Base-by-base conservation (phyloP, 1,140 invertebrate genomes). In the Penaeus indicus region DNA sequence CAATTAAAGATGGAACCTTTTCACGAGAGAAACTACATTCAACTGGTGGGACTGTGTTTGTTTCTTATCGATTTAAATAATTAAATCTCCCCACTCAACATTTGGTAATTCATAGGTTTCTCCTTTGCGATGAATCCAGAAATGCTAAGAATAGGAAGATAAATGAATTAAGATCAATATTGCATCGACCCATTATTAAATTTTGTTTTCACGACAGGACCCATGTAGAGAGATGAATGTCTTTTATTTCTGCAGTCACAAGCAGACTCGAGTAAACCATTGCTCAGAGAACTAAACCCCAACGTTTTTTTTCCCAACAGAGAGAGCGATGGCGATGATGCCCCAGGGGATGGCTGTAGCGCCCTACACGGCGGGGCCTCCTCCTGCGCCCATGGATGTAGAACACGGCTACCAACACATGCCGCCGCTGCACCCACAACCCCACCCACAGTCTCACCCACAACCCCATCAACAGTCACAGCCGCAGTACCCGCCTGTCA, bases 301-400 rank as follows among this genome's bases (percentile, higher is more conserved):
- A 54, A 11, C 54, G 54, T 16, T 54, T 79, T 16, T 54, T 79
- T 77, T 18, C 60, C 21, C 69, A 3, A 69, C 62, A 87, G 77
- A 54, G 69, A 79, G 60, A 7, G 19, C 4, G 8, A 87, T 87
- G 85, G 85, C 85, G 5, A 87, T 87, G 85, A 67, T 87, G 32
- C 85, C 85, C n/a, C 61, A 22, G 38, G 42, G 78, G 22, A 21
- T 72, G n/a, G 42, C 63, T 13, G 54, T 47, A 16, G 21, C 62
- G 3, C 75, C 85, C 0, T 87, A 81, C 63, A 63, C 64, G 13
- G 5, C 82, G 10, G 42, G 19, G 2, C 21, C 32, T 1, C 75
- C 75, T 25, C 32, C 85, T 47, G 61, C 81, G 78, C 63, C 69
- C 1, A 87, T 87, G 85, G 85, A 87, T 21, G 38, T 87, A 64